Evolutionary conservation across 1,140 invertebrate genomes (phyloP).

Genomic region (Pogonus chalceus): DNA sequence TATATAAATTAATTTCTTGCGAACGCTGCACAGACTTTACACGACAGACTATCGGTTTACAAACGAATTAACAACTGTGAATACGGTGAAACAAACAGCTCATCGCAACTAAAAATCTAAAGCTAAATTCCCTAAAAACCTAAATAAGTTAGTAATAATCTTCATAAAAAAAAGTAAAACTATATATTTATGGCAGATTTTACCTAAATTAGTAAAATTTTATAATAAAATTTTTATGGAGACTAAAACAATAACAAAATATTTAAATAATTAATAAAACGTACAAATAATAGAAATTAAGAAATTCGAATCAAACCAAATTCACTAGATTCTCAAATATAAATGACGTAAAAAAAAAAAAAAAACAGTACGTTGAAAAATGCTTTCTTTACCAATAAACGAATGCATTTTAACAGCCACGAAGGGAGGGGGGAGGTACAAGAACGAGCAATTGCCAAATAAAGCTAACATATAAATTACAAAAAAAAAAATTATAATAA

Average conservation of each 20-base stretch:
- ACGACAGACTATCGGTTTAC: slow-evolving; percentile 1
- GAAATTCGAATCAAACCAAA: no score
- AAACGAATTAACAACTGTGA: background rate
- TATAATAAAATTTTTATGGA: background rate
- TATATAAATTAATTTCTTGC: background rate
- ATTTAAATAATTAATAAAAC: background rate
- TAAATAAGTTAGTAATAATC: background rate
- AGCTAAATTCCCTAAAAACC: background rate
- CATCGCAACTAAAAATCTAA: background rate
- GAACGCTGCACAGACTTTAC: slow-evolving; percentile 2
- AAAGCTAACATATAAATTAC: no score
- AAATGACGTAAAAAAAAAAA: background rate
- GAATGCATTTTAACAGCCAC: background rate
- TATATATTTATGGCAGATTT: background rate
- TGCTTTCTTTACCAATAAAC: background rate
- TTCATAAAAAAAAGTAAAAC: background rate
- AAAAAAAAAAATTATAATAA: no score
- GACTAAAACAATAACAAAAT: slow-evolving; percentile 4
- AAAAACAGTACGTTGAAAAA: background rate
- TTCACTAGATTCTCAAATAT: no score
- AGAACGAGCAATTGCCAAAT: slow-evolving; percentile 3
- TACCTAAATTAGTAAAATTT: background rate
- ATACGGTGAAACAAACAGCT: background rate
- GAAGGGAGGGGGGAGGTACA: background rate
- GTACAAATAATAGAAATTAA: background rate